Conservation (phyloP, 1,140 invertebrate genomes). For the Galendromus occidentalis region DNA sequence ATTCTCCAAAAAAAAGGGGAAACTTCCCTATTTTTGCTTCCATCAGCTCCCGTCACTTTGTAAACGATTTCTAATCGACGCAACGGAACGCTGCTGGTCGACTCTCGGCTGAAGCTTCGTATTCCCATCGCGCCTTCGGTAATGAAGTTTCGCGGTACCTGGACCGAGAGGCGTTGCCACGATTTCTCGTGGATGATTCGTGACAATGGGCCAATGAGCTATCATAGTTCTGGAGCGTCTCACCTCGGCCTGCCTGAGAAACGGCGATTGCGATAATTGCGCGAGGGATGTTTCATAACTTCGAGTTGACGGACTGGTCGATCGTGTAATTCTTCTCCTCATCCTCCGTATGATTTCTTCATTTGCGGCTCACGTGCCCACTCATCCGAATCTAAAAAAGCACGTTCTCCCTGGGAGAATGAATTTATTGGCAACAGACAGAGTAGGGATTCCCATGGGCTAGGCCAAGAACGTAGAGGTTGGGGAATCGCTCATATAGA, state of each 20-base stretch:
- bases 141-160: conserved; percentile 48
- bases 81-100: conserved; percentile 38
- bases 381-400: conserved; percentile 58
- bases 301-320: conserved; percentile 60
- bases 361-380: conserved; percentile 36
- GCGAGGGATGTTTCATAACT: conserved; percentile 49
- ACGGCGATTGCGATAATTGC: conserved; percentile 48
- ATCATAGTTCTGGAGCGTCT: too few relatives aligned
- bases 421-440: too few relatives aligned
- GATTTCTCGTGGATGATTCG: too few relatives aligned
- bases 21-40: too few relatives aligned
- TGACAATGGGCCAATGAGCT: too few relatives aligned
- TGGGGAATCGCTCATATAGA: background rate
- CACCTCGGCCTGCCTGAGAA: conserved; percentile 58
- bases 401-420: conserved; percentile 45
- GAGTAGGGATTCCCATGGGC: too few relatives aligned
- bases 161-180: conserved; percentile 50
- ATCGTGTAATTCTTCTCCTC: conserved; percentile 26
- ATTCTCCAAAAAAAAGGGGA: too few relatives aligned
- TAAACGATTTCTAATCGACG: conserved; percentile 45
- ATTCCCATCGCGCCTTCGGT: conserved; percentile 34
- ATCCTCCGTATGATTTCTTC: conserved; percentile 25
- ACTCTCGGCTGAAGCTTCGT: conserved; percentile 38
- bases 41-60: too few relatives aligned
- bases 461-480: too few relatives aligned